phyloP scores from a whole-genome alignment of 2,113 vertebrate genomes.

The Gambusia affinis region DNA sequence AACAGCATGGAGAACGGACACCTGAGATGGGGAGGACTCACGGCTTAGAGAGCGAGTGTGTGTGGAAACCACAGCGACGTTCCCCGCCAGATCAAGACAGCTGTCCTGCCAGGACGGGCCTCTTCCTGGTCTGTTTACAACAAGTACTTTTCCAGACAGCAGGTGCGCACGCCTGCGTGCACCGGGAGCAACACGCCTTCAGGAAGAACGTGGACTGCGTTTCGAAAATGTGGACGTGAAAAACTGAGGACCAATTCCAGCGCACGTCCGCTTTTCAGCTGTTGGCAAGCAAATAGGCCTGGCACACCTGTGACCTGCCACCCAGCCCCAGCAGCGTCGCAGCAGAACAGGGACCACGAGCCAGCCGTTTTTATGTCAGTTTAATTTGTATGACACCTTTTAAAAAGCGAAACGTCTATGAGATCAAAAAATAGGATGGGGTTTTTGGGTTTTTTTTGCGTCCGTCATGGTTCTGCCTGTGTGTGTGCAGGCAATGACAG shows the following conservation, averaged over 20 bases:
- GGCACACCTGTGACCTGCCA: conserved; percentile 50
- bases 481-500: conserved; percentile 27
- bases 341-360: conserved; percentile 32
- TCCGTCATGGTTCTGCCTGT: conserved; percentile 16
- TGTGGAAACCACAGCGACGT: conserved; percentile 64
- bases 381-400: not conserved
- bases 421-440: no score
- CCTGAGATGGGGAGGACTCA: conserved; percentile 46
- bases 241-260: conserved; percentile 6
- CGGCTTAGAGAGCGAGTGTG: conserved; percentile 42
- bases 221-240: conserved; percentile 20
- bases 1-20: conserved; percentile 61
- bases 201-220: conserved; percentile 26
- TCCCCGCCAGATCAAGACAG: conserved; percentile 58
- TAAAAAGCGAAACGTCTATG: not conserved
- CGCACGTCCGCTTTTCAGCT: not conserved
- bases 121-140: conserved; percentile 70
- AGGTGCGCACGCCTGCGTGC: conserved; percentile 27
- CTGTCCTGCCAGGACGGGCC: conserved; percentile 44
- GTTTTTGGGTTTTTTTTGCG: not conserved
- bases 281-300: conserved; percentile 31
- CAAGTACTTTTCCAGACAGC: conserved; percentile 64
- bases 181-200: conserved; percentile 27
- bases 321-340: conserved; percentile 47
- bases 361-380: conserved; percentile 20